phyloP scores from a whole-genome alignment of 2,888 invertebrate genomes.

The Protonemura montana region DNA sequence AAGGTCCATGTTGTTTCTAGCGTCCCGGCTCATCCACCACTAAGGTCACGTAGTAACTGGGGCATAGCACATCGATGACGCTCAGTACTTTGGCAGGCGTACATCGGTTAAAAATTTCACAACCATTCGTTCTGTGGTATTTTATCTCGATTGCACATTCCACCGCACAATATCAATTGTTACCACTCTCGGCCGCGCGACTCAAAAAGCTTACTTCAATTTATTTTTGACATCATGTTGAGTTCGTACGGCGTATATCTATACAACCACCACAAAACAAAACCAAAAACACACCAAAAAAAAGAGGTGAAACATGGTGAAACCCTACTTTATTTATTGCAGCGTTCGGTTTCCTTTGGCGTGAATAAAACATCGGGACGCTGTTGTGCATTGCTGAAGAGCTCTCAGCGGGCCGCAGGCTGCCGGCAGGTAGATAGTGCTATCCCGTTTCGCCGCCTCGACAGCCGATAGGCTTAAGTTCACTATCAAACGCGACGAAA shows the following conservation, averaged over 20 bases:
- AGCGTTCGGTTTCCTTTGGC: not conserved
- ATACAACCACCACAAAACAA: not conserved
- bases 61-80: not conserved
- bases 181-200: not conserved
- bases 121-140: not conserved
- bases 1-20: not conserved
- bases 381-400: not conserved
- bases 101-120: not conserved
- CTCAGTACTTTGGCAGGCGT: no score
- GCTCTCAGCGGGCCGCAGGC: not conserved
- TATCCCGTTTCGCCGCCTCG: no score
- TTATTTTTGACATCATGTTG: slow-evolving; percentile 13
- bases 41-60: not conserved
- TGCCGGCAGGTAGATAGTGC: no score
- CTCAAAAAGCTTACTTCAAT: not conserved
- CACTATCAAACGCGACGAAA: no score
- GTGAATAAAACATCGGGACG: slow-evolving; percentile 33
- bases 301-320: slow-evolving; percentile 13
- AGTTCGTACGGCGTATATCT: not conserved
- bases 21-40: not conserved
- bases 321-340: slow-evolving; percentile 24
- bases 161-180: slow-evolving; percentile 14
- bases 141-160: not conserved
- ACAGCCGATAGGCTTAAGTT: no score
- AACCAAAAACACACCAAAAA: not conserved